Conservation (phyloP, 2,888 invertebrate species). For the Abrostola tripartita region DNA sequence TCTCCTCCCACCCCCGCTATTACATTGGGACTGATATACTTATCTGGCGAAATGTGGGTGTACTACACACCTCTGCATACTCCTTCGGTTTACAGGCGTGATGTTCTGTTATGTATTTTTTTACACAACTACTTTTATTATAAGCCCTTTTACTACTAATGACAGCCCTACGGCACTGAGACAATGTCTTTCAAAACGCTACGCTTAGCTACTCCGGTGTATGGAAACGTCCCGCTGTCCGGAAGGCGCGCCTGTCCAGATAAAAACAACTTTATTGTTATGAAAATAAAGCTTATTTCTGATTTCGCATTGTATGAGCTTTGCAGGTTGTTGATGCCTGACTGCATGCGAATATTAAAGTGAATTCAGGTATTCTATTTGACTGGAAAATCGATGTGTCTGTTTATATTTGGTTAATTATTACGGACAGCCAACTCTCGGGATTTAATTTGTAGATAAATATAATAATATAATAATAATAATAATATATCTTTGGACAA, state of each 20-base stretch:
- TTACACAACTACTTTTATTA: no score
- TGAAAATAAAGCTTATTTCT: constrained; percentile 8
- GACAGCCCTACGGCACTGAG: constrained; percentile 1
- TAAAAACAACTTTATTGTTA: constrained; percentile 7
- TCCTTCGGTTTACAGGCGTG: no score
- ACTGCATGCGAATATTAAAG: background rate
- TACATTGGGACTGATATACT: no score
- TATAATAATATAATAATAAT: no score
- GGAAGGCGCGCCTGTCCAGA: constrained; percentile 7
- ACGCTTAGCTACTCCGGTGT: constrained; percentile 12
- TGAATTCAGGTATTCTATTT: background rate
- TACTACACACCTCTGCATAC: no score
- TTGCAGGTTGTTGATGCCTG: constrained; percentile 1
- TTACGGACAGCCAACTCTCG: background rate
- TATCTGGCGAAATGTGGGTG: no score
- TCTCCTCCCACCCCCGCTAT: no score
- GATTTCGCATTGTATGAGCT: background rate
- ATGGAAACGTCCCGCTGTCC: constrained; percentile 18
- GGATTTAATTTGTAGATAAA: background rate
- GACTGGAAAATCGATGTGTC: background rate
- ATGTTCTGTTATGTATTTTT: no score
- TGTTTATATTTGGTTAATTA: background rate
- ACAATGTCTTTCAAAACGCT: constrained; percentile 28
- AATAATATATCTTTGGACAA: no score
- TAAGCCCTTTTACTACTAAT: background rate